Evolutionary conservation across 37 sponge, comb jelly and placozoan species (phyloP), one percentile per base, ranked within the genome.

Genomic region (Theonella swinhoei): DNA sequence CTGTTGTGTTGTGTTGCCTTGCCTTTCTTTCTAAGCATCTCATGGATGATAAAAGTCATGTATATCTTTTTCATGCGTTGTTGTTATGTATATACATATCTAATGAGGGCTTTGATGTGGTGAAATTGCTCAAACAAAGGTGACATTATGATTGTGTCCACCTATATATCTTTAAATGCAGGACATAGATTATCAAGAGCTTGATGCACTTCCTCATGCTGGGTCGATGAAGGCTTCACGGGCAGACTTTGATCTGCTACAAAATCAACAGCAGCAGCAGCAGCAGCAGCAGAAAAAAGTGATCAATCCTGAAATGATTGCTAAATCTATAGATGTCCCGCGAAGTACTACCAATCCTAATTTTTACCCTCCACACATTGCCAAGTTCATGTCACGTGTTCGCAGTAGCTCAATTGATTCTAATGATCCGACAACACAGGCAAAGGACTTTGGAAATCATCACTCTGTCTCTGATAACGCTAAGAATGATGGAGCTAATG

Each of bases 341-440:
- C 54, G 54, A 7, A 47, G 14, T 47, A 47, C 54, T 7, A 17
- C 54, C 14, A 20, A 68, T 29, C 9, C 69, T 4, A 33, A 29
- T 1, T 22, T 29, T 1, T 68, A 68, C 34, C 69, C 69, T 33
- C 69, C 69, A 1, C 9, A 68, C 5, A 68, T 68, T 33, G 69
- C 69, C 30, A 68, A 32, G 33, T 68, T 68, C 69, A 68, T 68
- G 69, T 33, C 69, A 29, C 69, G 69, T 31, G 69, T 68, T 20
- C 69, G 69, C 2, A 7, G 1, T 31, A 33, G 33, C 30, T 68
- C 69, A 20, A 68, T 68, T 28, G 69, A 68, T 5, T 29, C 69
- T 3, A 31, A 7, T 1, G 34, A 4, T 47, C 54, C 54, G 7
- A n/a, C n/a, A n/a, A 47, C 54, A 47, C 54, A 47, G 14, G 54